Percentiles rank a stretch among this genome's conserved stretches.
Conservation (phyloP, 2,113 vertebrate genomes). For the Cromileptes altivelis region DNA sequence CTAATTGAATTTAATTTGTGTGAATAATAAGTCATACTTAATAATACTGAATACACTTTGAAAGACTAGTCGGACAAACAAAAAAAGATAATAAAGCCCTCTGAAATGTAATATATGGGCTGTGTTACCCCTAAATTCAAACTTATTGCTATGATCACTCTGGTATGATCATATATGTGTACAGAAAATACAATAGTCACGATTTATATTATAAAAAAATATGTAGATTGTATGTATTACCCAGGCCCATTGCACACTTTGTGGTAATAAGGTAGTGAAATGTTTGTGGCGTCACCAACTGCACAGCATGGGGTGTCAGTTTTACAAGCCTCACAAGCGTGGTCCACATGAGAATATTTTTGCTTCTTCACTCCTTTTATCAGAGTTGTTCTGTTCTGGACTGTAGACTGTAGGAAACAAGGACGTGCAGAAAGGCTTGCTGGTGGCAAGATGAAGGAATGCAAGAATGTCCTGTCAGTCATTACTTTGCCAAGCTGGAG, state of each 20-base stretch:
- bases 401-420: not conserved
- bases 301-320: conserved; percentile 19
- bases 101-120: too few relatives aligned
- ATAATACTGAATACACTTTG: too few relatives aligned
- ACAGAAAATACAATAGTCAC: too few relatives aligned
- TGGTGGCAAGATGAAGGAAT: conserved; percentile 70
- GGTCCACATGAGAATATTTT: conserved; percentile 23
- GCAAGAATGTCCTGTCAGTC: conserved; percentile 75
- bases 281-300: conserved; percentile 37
- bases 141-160: too few relatives aligned
- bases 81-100: too few relatives aligned
- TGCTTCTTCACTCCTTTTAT: conserved; percentile 30
- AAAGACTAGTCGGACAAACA: too few relatives aligned
- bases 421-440: conserved; percentile 13
- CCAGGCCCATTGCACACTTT: not conserved
- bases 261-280: not conserved
- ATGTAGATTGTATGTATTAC: too few relatives aligned
- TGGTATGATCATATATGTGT: too few relatives aligned
- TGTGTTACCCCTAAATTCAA: too few relatives aligned
- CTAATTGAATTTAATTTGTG: too few relatives aligned
- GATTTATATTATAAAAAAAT: too few relatives aligned
- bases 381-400: conserved; percentile 11
- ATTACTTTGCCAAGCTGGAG: conserved; percentile 70
- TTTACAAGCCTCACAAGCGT: conserved; percentile 32
- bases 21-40: too few relatives aligned